phyloP scores from a whole-genome alignment of 1,140 invertebrate genomes.

The Lerema accius region DNA sequence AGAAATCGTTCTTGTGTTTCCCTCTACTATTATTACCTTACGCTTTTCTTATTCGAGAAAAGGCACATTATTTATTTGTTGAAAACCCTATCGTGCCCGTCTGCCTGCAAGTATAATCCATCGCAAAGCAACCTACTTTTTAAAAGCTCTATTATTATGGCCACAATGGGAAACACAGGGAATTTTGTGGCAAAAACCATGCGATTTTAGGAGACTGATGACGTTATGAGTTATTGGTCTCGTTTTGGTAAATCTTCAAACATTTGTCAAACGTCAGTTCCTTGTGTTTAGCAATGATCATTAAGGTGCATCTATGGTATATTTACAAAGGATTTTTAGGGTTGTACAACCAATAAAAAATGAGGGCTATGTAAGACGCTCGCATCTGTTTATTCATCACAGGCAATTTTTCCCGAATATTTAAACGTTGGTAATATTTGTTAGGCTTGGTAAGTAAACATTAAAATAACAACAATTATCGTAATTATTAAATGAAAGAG shows the following conservation, averaged over 20 bases:
- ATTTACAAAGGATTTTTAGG: too few relatives aligned
- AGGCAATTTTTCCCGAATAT: too few relatives aligned
- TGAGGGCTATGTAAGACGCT: too few relatives aligned
- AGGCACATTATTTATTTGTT: constrained; percentile 14
- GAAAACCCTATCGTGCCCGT: constrained; percentile 5
- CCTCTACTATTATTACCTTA: constrained; percentile 23
- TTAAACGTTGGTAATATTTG: too few relatives aligned
- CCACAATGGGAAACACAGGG: constrained; percentile 9
- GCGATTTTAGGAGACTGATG: constrained; percentile 40
- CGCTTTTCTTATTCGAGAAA: constrained; percentile 20
- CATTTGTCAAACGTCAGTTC: constrained; percentile 58
- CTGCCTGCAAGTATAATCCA: constrained; percentile 15
- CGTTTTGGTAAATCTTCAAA: constrained; percentile 50
- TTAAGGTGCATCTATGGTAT: not conserved
- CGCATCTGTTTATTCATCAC: too few relatives aligned
- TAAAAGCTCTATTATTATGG: constrained; percentile 7
- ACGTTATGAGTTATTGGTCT: constrained; percentile 58
- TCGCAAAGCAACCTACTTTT: constrained; percentile 20
- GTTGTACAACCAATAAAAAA: too few relatives aligned
- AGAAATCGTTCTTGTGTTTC: constrained; percentile 21
- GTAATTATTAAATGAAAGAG: too few relatives aligned
- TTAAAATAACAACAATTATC: too few relatives aligned
- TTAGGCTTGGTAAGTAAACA: too few relatives aligned
- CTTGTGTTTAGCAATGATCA: constrained; percentile 6
- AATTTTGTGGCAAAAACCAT: constrained; percentile 41